Evolutionary conservation across 1,140 invertebrate species (phyloP).

Genomic region (Solenopsis invicta): DNA sequence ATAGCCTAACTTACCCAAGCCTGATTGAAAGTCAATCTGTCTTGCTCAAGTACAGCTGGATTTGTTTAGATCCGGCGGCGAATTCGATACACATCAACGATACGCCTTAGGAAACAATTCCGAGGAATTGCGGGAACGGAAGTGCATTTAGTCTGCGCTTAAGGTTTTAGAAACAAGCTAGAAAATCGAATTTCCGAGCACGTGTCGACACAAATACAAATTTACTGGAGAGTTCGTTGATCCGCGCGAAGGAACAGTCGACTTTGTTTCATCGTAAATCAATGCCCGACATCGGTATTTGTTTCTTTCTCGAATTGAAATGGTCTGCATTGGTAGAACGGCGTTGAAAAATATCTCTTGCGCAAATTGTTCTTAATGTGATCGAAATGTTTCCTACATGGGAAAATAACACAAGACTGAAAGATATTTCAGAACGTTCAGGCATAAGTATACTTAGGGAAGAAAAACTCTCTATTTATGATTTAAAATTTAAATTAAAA

Average conservation of each 20-base stretch:
- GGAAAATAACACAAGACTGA: neutral
- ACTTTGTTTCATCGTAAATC: slow-evolving; percentile 26
- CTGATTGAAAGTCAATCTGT: neutral
- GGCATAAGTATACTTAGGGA: neutral
- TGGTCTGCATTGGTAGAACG: neutral
- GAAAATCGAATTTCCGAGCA: slow-evolving; percentile 42
- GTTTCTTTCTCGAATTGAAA: neutral
- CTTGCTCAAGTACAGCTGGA: neutral
- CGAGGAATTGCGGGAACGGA: too few relatives aligned
- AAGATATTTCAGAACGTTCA: neutral
- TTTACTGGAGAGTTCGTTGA: slow-evolving; percentile 46
- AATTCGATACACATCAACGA: neutral
- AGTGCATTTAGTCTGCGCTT: neutral
- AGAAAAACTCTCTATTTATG: neutral
- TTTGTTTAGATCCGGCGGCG: neutral
- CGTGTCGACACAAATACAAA: neutral
- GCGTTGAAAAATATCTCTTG: slow-evolving; percentile 6
- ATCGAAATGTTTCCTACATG: neutral
- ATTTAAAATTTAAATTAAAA: neutral
- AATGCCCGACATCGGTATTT: slow-evolving; percentile 7
- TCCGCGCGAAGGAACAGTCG: neutral
- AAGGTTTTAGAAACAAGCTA: neutral
- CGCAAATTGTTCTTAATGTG: neutral
- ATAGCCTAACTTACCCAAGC: too few relatives aligned
- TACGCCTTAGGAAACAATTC: neutral